These are phyloP conservation scores for Ligdia adustata DNA, from an alignment of 2,888 invertebrate genomes.

Conservation along the genomic window DNA sequence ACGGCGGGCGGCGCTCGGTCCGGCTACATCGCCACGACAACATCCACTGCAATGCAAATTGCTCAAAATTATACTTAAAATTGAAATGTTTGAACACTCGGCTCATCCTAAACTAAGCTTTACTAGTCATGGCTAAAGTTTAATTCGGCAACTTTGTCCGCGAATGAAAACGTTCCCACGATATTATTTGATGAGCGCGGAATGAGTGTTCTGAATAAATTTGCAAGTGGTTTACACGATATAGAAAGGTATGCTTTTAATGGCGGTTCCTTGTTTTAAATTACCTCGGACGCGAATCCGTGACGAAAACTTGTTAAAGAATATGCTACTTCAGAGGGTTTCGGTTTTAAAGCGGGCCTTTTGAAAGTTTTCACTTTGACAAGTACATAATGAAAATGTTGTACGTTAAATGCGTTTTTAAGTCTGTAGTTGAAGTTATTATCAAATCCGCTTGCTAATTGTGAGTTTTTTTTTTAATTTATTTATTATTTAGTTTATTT, in stretches of 20 bases:
- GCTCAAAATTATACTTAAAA: slow-evolving; percentile 65
- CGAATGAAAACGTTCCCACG: slow-evolving; percentile 53
- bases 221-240: slow-evolving; percentile 71
- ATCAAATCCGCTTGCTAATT: too few relatives aligned
- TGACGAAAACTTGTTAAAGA: slow-evolving; percentile 37
- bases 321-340: slow-evolving; percentile 12
- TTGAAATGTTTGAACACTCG: slow-evolving; percentile 53
- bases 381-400: too few relatives aligned
- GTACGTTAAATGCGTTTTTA: too few relatives aligned
- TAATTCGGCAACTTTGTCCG: slow-evolving; percentile 29
- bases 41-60: slow-evolving; percentile 66
- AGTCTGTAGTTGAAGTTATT: too few relatives aligned
- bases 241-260: slow-evolving; percentile 69
- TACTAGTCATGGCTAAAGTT: slow-evolving; percentile 39
- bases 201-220: slow-evolving; percentile 75
- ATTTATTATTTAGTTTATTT: too few relatives aligned
- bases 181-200: slow-evolving; percentile 69
- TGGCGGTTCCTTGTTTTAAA: slow-evolving; percentile 64
- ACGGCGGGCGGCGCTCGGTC: slow-evolving; percentile 40
- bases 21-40: slow-evolving; percentile 45
- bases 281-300: slow-evolving; percentile 48
- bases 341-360: neutral
- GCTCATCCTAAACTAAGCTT: slow-evolving; percentile 41
- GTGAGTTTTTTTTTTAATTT: too few relatives aligned
- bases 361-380: slow-evolving; percentile 8